Evolutionary conservation across 1,140 invertebrate species (phyloP).

Genomic region (Elysia chlorotica): DNA sequence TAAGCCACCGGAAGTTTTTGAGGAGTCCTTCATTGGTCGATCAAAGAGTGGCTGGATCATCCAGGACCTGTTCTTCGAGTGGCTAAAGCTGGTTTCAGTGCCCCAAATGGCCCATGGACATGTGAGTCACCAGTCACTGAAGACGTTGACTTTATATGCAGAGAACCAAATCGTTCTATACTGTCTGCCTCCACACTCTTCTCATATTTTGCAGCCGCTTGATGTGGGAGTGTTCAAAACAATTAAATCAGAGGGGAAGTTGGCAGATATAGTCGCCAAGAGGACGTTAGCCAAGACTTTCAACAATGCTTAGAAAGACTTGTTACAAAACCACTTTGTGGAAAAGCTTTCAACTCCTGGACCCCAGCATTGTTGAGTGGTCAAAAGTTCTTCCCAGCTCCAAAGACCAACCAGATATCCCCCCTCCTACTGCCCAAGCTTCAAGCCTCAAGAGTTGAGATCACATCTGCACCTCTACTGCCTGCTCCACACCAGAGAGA

Average conservation of each 20-base stretch:
- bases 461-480: too few relatives aligned
- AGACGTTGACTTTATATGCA: constrained; percentile 6
- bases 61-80: not conserved
- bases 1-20: not conserved
- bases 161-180: constrained; percentile 23
- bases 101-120: constrained; percentile 12
- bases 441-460: too few relatives aligned
- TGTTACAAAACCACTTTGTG: not conserved
- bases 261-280: not conserved
- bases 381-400: too few relatives aligned
- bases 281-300: not conserved
- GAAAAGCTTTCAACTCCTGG: not conserved
- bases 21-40: not conserved
- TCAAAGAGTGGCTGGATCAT: not conserved
- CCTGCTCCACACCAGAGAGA: too few relatives aligned
- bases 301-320: not conserved
- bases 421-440: not conserved
- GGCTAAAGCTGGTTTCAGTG: not conserved
- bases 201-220: constrained; percentile 9
- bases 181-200: constrained; percentile 18
- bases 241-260: not conserved
- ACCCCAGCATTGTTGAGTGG: not conserved
- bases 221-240: not conserved
- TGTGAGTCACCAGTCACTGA: constrained; percentile 19
- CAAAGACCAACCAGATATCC: not conserved